A percentile compares a stretch with the other conserved stretches of the same genome.
phyloP scores from a whole-genome alignment of 2,888 invertebrate genomes.

The Arge pagana region DNA sequence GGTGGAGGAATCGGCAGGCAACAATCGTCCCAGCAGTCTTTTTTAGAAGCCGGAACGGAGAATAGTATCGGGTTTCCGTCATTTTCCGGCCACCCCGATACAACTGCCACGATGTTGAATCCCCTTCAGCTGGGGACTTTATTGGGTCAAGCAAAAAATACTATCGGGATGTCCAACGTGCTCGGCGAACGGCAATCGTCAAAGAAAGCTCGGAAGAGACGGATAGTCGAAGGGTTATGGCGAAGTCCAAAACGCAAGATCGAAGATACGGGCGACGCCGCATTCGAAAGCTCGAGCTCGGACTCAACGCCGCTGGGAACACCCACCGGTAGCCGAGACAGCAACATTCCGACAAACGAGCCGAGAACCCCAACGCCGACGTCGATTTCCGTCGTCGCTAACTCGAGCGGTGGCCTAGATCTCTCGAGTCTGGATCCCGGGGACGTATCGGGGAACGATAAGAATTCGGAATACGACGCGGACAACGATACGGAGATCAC shows the following conservation, averaged over 20 bases:
- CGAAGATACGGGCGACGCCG: constrained; percentile 62
- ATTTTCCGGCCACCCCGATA: constrained; percentile 58
- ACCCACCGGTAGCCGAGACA: constrained; percentile 59
- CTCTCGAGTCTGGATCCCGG: constrained; percentile 67
- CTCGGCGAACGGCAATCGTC: constrained; percentile 59
- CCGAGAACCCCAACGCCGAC: constrained; percentile 61
- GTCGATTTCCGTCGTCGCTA: constrained; percentile 48
- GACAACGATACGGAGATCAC: constrained; percentile 62
- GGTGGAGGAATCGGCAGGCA: constrained; percentile 29
- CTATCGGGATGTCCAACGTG: constrained; percentile 33
- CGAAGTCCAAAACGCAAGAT: constrained; percentile 68
- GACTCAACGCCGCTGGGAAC: constrained; percentile 67
- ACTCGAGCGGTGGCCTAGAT: constrained; percentile 61
- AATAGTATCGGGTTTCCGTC: constrained; percentile 60
- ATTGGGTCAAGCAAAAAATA: constrained; percentile 48
- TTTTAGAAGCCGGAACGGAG: constrained; percentile 60
- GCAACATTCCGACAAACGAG: constrained; percentile 58
- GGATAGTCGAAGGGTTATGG: constrained; percentile 67
- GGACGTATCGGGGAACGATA: constrained; percentile 62
- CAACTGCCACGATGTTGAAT: constrained; percentile 52
- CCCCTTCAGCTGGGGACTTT: constrained; percentile 52
- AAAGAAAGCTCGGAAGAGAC: constrained; percentile 65
- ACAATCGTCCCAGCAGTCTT: constrained; percentile 55
- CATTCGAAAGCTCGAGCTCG: constrained; percentile 66
- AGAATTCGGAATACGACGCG: constrained; percentile 66